phyloP scores from a whole-genome alignment of 2,797 vertebrate genomes.

The Enteromius viviparus region DNA sequence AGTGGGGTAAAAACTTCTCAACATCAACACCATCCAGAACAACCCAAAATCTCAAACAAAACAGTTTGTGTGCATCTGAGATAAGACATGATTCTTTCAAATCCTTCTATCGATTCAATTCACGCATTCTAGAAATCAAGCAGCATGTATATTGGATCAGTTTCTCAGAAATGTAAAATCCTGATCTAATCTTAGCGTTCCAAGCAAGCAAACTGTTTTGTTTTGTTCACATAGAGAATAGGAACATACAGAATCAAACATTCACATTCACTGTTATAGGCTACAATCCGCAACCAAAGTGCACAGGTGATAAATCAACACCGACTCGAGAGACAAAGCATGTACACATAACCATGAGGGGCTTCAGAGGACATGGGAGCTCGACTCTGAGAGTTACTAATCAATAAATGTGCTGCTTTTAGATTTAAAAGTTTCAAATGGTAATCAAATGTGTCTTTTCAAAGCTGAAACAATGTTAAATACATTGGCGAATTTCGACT shows the following conservation, averaged over 20 bases:
- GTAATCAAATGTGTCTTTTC: neutral
- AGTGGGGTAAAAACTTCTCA: constrained; percentile 38
- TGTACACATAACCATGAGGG: constrained; percentile 77
- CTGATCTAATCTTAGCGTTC: constrained; percentile 9
- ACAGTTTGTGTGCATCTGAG: constrained; percentile 74
- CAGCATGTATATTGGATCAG: neutral
- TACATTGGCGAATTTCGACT: neutral
- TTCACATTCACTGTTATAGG: constrained; percentile 71
- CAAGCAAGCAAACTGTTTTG: constrained; percentile 78
- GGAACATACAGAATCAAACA: constrained; percentile 67
- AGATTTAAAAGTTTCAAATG: constrained; percentile 1
- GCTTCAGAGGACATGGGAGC: constrained; percentile 74
- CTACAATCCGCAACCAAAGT: constrained; percentile 76
- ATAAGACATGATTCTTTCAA: neutral
- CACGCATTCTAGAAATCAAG: neutral
- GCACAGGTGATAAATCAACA: constrained; percentile 74
- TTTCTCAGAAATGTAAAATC: neutral
- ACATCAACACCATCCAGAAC: constrained; percentile 48
- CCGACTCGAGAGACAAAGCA: constrained; percentile 72
- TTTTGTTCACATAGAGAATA: constrained; percentile 63
- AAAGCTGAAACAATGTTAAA: neutral
- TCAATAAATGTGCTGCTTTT: neutral
- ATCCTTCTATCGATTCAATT: neutral
- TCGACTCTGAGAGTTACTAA: constrained; percentile 72
- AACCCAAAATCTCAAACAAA: constrained; percentile 64